These are phyloP conservation scores for Miichthys miiuy DNA, from an alignment of 2,797 vertebrate species.

Conservation along the genomic window DNA sequence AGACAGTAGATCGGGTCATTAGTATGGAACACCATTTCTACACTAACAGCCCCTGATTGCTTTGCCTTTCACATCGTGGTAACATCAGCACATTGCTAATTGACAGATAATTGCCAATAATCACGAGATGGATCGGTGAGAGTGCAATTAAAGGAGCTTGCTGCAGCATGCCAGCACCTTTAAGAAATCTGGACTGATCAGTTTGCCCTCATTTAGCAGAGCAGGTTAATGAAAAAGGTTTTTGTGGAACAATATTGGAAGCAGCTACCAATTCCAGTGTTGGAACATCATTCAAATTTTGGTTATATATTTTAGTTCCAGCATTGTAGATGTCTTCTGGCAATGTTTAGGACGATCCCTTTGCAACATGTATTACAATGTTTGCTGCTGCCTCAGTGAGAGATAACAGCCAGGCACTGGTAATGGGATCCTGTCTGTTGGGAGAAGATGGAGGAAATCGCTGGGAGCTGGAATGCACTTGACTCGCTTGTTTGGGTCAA, in stretches of 20 bases:
- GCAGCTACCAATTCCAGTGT: not conserved
- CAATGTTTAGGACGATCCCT: constrained; percentile 26
- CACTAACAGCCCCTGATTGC: constrained; percentile 71
- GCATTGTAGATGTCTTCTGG: constrained; percentile 2
- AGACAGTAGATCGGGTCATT: constrained; percentile 69
- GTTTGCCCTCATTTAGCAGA: constrained; percentile 27
- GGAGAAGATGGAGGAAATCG: constrained; percentile 77
- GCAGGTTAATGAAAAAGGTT: constrained; percentile 19
- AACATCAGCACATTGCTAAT: constrained; percentile 82
- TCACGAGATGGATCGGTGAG: constrained; percentile 69
- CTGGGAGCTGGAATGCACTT: constrained; percentile 78
- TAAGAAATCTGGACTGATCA: constrained; percentile 39
- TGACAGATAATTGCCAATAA: constrained; percentile 81
- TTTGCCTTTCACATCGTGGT: constrained; percentile 73
- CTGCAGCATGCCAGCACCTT: constrained; percentile 46
- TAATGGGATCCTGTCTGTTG: constrained; percentile 79
- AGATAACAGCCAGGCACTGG: constrained; percentile 74
- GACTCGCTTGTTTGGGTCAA: constrained; percentile 75
- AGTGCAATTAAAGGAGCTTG: constrained; percentile 65
- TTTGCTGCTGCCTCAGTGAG: constrained; percentile 58
- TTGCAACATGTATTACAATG: constrained; percentile 32
- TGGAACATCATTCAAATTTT: not conserved
- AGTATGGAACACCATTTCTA: constrained; percentile 64
- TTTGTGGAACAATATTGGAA: constrained; percentile 14
- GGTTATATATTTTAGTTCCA: not conserved